Percentiles rank a stretch among this genome's conserved stretches.
Conservation (phyloP, 2,888 invertebrate species). For the Cryptus armator region DNA sequence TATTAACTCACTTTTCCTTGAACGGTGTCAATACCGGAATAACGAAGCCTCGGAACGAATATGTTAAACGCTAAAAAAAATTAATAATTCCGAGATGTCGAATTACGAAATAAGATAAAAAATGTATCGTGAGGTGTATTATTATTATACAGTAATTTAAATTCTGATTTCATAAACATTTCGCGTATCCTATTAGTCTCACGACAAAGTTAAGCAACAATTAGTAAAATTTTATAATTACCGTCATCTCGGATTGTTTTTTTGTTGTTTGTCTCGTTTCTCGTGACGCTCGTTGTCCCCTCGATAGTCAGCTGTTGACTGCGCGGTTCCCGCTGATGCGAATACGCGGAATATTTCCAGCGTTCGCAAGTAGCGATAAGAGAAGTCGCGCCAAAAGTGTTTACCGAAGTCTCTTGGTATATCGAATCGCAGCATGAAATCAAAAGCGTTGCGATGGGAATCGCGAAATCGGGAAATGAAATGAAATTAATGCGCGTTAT, state of each 20-base stretch:
- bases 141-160: neutral
- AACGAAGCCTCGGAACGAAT: conserved; percentile 88
- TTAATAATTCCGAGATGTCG: neutral
- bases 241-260: conserved; percentile 49
- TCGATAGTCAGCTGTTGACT: conserved; percentile 59
- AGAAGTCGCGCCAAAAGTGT: conserved; percentile 23
- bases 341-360: conserved; percentile 39
- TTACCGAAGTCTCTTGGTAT: neutral
- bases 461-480: neutral
- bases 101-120: conserved; percentile 30
- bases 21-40: conserved; percentile 91
- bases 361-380: conserved; percentile 53
- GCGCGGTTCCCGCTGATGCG: neutral
- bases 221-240: conserved; percentile 28
- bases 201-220: neutral
- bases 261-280: neutral
- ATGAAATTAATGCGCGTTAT: conserved; percentile 65
- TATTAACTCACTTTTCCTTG: conserved; percentile 86
- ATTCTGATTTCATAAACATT: neutral
- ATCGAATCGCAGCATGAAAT: conserved; percentile 1
- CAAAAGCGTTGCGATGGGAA: neutral
- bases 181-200: neutral
- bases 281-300: conserved; percentile 25
- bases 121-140: neutral
- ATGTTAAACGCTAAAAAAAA: conserved; percentile 69